These are phyloP conservation scores for Pachyuromys duprasi DNA, from an alignment of 2,797 vertebrate genomes.

Conservation along the genomic window DNA sequence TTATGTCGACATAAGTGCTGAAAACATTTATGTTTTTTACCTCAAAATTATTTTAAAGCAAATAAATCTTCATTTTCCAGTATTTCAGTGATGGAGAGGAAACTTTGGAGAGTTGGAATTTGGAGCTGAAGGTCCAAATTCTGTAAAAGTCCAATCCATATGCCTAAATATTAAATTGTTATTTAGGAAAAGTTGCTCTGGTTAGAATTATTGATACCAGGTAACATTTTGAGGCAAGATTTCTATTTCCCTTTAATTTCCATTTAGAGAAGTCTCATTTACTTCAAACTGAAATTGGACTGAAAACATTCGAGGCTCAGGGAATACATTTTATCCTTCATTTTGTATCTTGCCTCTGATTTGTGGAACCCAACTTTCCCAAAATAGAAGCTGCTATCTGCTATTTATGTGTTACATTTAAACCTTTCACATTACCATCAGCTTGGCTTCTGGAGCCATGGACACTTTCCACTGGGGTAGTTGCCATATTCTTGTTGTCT, in stretches of 20 bases:
- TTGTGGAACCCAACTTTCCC: not conserved
- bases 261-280: conserved; percentile 29
- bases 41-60: not conserved
- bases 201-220: not conserved
- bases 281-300: not conserved
- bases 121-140: not conserved
- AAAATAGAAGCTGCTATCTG: not conserved
- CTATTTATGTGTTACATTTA: not conserved
- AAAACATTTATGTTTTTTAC: conserved; percentile 5
- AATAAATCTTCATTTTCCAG: not conserved
- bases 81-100: accelerated
- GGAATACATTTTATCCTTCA: not conserved
- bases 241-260: conserved; percentile 14
- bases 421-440: not conserved
- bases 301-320: not conserved
- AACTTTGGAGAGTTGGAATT: accelerated
- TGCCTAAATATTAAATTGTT: not conserved
- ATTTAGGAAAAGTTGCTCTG: not conserved
- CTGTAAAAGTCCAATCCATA: not conserved
- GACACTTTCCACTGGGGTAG: not conserved
- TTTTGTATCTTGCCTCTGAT: conserved; percentile 40
- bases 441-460: not conserved
- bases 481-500: not conserved
- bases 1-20: not conserved
- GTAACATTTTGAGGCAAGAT: not conserved